Evolutionary conservation across 64 coral and sea anemone species (phyloP).

Genomic region (Montipora cactus): DNA sequence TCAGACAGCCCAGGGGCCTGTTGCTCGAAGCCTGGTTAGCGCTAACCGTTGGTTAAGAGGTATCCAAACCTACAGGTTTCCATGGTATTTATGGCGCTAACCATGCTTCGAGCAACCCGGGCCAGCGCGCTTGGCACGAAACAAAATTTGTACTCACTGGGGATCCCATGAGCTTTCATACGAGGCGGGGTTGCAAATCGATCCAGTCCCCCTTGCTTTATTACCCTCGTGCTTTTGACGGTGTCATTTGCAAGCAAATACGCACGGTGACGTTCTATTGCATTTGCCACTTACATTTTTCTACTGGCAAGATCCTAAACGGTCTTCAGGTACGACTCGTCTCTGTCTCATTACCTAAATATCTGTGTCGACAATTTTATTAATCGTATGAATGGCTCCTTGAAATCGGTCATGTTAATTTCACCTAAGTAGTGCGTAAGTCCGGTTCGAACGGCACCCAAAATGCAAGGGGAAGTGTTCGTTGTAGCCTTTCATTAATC

Average conservation of each 20-base stretch:
- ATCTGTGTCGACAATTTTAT: background rate
- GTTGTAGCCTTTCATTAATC: background rate
- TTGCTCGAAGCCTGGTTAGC: no score
- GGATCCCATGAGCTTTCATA: no score
- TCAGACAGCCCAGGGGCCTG: no score
- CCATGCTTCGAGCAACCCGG: no score
- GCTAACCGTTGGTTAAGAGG: no score
- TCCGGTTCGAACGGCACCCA: no score
- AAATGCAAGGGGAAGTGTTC: background rate
- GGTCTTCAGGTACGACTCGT: slow-evolving; percentile 35
- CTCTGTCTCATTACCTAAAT: background rate
- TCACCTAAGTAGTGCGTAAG: background rate
- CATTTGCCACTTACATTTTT: background rate
- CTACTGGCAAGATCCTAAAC: slow-evolving; percentile 10
- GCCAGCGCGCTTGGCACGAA: no score
- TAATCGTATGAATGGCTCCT: background rate
- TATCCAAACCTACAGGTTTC: no score
- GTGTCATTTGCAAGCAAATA: slow-evolving; percentile 27
- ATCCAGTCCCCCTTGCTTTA: background rate
- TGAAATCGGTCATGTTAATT: background rate
- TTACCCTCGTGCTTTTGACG: slow-evolving; percentile 1
- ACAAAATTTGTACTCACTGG: no score
- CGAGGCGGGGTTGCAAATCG: background rate
- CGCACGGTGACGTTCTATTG: background rate
- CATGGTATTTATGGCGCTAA: no score